Percentiles rank a stretch among this genome's conserved stretches.
Evolutionary conservation across 2,797 vertebrate genomes (phyloP).

Genomic region (Petrocephalus sullivani): DNA sequence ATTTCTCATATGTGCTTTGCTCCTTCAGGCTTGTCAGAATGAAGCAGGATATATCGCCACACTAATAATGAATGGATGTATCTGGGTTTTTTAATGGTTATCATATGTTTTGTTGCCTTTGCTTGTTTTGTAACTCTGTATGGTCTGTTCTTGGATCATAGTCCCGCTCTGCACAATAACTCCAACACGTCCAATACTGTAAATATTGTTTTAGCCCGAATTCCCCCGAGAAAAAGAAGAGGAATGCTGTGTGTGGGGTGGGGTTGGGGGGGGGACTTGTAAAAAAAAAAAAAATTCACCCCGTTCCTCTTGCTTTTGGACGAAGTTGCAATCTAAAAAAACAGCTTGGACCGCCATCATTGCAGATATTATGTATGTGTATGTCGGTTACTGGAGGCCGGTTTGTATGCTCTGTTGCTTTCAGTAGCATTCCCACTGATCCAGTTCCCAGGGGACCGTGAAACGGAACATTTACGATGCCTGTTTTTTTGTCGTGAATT

Average conservation of each 20-base stretch:
- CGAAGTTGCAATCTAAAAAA: not conserved
- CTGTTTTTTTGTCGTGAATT: not conserved
- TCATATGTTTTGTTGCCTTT: not conserved
- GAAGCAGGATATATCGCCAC: not conserved
- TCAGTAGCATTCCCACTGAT: not conserved
- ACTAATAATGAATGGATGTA: not conserved
- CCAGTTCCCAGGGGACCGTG: not conserved
- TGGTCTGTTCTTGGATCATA: not conserved
- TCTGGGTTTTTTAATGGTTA: not conserved
- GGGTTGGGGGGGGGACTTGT: not conserved
- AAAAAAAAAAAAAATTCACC: not conserved
- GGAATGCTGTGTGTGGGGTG: not conserved
- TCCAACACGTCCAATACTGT: not conserved
- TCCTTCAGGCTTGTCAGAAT: not conserved
- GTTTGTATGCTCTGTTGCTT: not conserved
- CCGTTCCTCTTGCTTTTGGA: not conserved
- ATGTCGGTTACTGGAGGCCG: not conserved
- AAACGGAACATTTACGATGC: not conserved
- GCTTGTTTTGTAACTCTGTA: not conserved
- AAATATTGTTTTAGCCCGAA: conserved; percentile 16
- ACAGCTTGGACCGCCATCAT: not conserved
- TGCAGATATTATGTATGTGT: not conserved
- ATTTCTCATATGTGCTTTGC: not conserved
- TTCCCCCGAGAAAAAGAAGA: not conserved
- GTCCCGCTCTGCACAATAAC: not conserved